A percentile compares a stretch with the other conserved stretches of the same genome.
Conservation (phyloP, 2,797 vertebrate genomes). For the Schizopygopsis pylzovi region DNA sequence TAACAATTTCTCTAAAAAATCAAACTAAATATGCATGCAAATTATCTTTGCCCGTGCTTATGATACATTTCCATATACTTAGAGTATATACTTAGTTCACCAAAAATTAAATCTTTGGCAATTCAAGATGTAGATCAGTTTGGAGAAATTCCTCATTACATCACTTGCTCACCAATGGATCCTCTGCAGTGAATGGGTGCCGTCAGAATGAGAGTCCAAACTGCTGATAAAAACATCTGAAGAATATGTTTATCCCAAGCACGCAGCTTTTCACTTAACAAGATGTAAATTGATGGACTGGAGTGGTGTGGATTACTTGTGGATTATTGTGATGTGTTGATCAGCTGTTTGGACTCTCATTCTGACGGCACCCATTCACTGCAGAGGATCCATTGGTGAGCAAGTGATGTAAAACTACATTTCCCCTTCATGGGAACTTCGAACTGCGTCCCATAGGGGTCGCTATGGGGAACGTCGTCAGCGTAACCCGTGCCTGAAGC, state of each 20-base stretch:
- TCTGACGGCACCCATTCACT: background rate
- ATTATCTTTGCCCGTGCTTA: background rate
- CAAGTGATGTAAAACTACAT: background rate
- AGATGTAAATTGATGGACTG: background rate
- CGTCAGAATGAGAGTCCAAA: background rate
- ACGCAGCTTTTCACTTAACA: background rate
- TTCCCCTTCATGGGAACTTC: no score
- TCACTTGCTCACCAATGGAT: background rate
- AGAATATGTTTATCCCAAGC: no score
- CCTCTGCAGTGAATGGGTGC: background rate
- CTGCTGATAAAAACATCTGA: no score
- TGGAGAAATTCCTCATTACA: no score
- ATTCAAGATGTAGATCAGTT: no score
- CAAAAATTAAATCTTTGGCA: background rate
- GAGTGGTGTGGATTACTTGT: background rate
- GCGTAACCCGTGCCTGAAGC: no score
- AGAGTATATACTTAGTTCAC: background rate
- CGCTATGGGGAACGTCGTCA: no score
- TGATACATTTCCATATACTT: background rate
- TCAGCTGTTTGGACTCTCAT: background rate
- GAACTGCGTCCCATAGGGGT: no score
- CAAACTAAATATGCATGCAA: background rate
- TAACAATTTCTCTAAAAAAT: background rate
- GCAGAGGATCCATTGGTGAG: background rate
- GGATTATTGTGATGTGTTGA: background rate